phyloP scores from a whole-genome alignment of 2,888 invertebrate genomes.

The Diplazon laetatorius region DNA sequence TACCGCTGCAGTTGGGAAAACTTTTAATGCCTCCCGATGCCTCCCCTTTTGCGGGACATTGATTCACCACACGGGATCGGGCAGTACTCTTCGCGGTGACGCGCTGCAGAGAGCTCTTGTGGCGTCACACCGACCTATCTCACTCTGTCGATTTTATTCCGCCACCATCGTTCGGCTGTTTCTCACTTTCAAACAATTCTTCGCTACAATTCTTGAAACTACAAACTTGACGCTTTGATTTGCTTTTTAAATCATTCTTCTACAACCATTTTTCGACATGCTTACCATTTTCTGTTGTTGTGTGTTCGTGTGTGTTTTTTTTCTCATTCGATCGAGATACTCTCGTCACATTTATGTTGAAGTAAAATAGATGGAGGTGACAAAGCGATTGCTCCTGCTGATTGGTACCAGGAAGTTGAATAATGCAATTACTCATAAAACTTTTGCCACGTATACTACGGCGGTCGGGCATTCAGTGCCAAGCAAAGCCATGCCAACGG shows the following conservation, averaged over 20 bases:
- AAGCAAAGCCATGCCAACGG: slow-evolving; percentile 25
- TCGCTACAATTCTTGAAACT: too few species aligned
- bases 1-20: slow-evolving; percentile 54
- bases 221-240: too few species aligned
- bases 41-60: slow-evolving; percentile 55
- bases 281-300: too few species aligned
- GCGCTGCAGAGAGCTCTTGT: slow-evolving; percentile 51
- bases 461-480: slow-evolving; percentile 8
- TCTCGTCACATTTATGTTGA: slow-evolving; percentile 28
- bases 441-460: slow-evolving; percentile 39
- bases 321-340: slow-evolving; percentile 17
- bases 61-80: slow-evolving; percentile 55
- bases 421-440: slow-evolving; percentile 57
- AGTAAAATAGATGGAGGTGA: background rate
- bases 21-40: slow-evolving; percentile 62
- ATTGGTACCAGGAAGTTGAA: slow-evolving; percentile 50
- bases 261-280: too few species aligned
- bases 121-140: slow-evolving; percentile 48
- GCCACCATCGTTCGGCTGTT: background rate
- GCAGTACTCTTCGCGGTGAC: slow-evolving; percentile 56
- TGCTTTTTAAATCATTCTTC: too few species aligned
- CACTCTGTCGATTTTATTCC: background rate
- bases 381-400: slow-evolving; percentile 44
- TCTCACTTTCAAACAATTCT: slow-evolving; percentile 13
- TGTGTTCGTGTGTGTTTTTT: too few species aligned